Base-by-base conservation (phyloP, 1,140 invertebrate genomes). In the Chlorops oryzae region DNA sequence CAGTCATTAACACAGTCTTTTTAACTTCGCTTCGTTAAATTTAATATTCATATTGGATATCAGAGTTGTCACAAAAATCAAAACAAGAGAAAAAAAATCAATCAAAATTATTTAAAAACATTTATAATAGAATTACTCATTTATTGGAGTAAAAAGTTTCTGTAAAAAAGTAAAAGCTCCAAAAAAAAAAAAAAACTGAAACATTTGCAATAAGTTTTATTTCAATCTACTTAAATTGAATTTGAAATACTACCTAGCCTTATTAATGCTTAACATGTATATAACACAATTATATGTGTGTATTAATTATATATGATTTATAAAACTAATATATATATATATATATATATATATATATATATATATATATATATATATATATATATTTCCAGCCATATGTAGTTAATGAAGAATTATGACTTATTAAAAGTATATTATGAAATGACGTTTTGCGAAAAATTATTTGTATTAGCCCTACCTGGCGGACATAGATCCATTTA, bases 221-320 rank as follows among this genome's bases (percentile, higher is more conserved):
- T 37, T 47, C 1, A 46, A 17, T 2, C 39, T 24, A 21, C 22
- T 42, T 27, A 12, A 41, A 22, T 7, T 42, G 3, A 43, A n/a
- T 50, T 15, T 41, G 20, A 13, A 5, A 39, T 41, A 15, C 28
- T 17, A 15, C 3, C 27, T n/a, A 9, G 21, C 37, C 50, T 55
- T 34, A 6, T 27, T 50, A 59, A 62, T 23, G 40, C 47, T 54
- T 57, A 61, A 63, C 63, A 63, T 62, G 63, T 61, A 62, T 62
- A 62, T 56, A 39, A 28, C n/a, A n/a, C n/a, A n/a, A n/a, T n/a
- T n/a, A n/a, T n/a, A n/a, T n/a, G n/a, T n/a, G n/a, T n/a, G n/a
- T n/a, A n/a, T n/a, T n/a, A n/a, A n/a, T n/a, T n/a, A n/a, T n/a
- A n/a, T n/a, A n/a, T n/a, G n/a, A n/a, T n/a, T n/a, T n/a, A n/a